Conservation (phyloP, 92 coral and sea anemone species). For the Epizoanthus fatuus region DNA sequence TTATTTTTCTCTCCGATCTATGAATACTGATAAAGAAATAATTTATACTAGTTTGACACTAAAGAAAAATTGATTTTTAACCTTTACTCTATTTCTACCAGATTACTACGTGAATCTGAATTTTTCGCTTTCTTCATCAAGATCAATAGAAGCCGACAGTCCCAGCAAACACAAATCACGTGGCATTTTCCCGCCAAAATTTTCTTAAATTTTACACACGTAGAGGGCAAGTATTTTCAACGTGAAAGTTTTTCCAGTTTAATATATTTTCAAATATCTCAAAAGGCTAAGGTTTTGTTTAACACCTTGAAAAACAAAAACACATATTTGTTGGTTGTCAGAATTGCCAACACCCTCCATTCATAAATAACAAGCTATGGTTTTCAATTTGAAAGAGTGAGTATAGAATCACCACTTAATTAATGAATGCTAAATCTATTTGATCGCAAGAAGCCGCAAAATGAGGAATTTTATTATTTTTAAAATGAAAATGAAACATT, state of each 20-base stretch:
- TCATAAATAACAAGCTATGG: conserved; percentile 25
- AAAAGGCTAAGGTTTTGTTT: not conserved
- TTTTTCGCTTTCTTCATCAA: no score
- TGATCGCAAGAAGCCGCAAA: conserved; percentile 11
- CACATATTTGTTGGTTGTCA: not conserved
- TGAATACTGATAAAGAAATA: no score
- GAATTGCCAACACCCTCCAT: conserved; percentile 16
- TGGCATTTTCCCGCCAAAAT: conserved; percentile 14
- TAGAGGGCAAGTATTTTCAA: not conserved
- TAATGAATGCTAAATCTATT: conserved; percentile 20
- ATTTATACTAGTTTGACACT: no score
- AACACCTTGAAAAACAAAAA: not conserved
- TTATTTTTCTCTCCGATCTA: no score
- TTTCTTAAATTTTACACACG: not conserved
- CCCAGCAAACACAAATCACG: not conserved
- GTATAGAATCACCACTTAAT: not conserved
- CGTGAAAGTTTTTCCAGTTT: not conserved
- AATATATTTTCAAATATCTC: no score
- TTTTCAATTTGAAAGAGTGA: conserved; percentile 9
- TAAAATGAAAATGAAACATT: not conserved
- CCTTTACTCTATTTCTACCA: no score
- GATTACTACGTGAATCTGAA: no score
- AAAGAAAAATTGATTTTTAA: no score
- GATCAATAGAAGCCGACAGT: no score
- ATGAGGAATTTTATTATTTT: not conserved